Conservation (phyloP, 1,140 invertebrate genomes). For the Trachelipus rathkii region DNA sequence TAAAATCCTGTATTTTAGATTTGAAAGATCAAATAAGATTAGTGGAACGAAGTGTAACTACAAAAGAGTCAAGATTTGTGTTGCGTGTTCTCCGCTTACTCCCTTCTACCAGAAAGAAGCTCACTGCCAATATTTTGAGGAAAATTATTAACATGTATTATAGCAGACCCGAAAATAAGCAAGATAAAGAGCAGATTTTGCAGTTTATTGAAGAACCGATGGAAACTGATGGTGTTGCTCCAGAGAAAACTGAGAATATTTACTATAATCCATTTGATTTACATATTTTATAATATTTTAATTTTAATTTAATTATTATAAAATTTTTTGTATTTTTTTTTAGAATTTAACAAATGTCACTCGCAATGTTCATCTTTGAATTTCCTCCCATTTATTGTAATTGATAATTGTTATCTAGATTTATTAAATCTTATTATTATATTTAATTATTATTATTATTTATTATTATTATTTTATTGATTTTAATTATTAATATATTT, state of each 20-base stretch:
- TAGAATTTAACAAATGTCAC: too few species aligned
- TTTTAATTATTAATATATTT: too few species aligned
- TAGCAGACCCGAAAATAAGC: constrained; percentile 45
- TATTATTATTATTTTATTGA: too few species aligned
- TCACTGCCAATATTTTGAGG: constrained; percentile 76
- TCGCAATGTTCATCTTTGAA: too few species aligned
- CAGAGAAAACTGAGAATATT: constrained; percentile 16
- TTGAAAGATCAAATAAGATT: constrained; percentile 87
- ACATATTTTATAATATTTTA: too few species aligned
- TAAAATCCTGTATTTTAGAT: constrained; percentile 56
- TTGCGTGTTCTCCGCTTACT: constrained; percentile 80
- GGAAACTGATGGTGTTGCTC: constrained; percentile 34
- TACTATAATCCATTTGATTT: neutral
- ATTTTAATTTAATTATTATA: too few species aligned
- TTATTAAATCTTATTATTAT: too few species aligned
- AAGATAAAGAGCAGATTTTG: constrained; percentile 72
- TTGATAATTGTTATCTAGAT: too few species aligned
- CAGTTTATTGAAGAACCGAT: constrained; percentile 62
- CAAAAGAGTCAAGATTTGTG: constrained; percentile 90
- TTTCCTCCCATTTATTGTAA: too few species aligned
- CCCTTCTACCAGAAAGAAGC: constrained; percentile 77
- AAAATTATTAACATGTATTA: constrained; percentile 71
- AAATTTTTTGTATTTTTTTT: too few species aligned
- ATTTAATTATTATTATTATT: too few species aligned
- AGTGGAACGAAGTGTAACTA: constrained; percentile 89